Base-by-base conservation (phyloP, 1,140 invertebrate species). In the Meloidogyne exigua region DNA sequence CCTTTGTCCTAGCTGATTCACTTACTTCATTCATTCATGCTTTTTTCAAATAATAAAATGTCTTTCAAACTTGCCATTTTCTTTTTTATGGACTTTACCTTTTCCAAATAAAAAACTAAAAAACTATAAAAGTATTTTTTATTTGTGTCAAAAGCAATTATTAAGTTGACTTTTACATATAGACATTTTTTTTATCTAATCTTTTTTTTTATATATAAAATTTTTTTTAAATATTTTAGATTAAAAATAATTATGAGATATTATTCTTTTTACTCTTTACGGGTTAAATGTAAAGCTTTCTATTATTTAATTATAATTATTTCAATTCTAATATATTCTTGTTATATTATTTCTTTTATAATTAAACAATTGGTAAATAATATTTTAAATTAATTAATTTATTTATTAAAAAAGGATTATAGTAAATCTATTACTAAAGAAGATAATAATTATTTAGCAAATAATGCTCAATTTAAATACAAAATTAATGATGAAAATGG, bases 401-500 rank as follows among this genome's bases (percentile, higher is more conserved):
- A 32, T 39, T 39, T 39, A 39, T 39, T 39, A 39, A 39, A 39
- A 39, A 39, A 39, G 36, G 36, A 0, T 39, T 39, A 39, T 39
- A n/a, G n/a, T n/a, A 4, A 39, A 39, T 39, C 10, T 39, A 39
- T 9, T 39, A 9, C 9, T 39, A 39, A 39, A 39, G 36, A 39
- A 39, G 9, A 39, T 39, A 39, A 39, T 39, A 39, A 39, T 39
- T 23, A 62, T 57, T 5, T 57, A 39, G 15, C 25, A 28, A 44
- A 69, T 32, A 69, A 69, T 32, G 25, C 70, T 26, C 32, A 62
- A 65, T 73, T 73, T 65, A 73, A 73, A 63, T 26, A 73, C 21
- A 62, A 65, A 64, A 63, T 73, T 13, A 73, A 65, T 28, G 71
- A 73, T 36, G 11, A 42, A 9, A 64, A 42, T 2, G 73, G 73